Conservation (phyloP, 2,888 invertebrate species). For the Drosophila nigricruria region DNA sequence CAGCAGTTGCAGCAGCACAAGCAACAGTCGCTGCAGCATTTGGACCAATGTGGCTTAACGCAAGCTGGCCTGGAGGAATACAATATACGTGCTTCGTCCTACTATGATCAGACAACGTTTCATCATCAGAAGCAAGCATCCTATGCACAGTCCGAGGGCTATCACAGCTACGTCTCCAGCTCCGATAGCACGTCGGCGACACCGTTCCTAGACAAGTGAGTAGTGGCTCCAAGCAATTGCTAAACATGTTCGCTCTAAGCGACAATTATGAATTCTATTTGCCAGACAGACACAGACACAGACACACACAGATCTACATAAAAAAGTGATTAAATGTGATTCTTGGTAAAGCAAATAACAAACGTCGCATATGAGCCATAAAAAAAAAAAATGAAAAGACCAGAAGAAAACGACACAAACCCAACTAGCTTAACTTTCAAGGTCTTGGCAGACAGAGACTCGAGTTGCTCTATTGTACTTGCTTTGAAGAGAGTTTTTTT, state of each 20-base stretch:
- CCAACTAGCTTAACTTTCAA: constrained; percentile 75
- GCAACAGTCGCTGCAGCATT: constrained; percentile 55
- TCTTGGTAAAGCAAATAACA: constrained; percentile 70
- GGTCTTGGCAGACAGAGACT: constrained; percentile 61
- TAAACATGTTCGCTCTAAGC: constrained; percentile 58
- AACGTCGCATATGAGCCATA: constrained; percentile 60
- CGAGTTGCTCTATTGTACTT: constrained; percentile 59
- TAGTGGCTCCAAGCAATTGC: constrained; percentile 30
- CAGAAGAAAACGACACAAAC: constrained; percentile 21
- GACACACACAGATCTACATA: constrained; percentile 10
- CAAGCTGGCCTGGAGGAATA: constrained; percentile 91
- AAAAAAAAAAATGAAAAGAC: constrained; percentile 20
- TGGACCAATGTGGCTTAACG: constrained; percentile 86
- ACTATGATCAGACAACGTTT: constrained; percentile 87
- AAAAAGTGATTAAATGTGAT: constrained; percentile 72
- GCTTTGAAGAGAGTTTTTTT: constrained; percentile 47
- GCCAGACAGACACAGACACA: constrained; percentile 12
- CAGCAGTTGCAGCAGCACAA: constrained; percentile 42
- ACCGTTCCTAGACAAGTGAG: constrained; percentile 90
- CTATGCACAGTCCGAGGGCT: constrained; percentile 92
- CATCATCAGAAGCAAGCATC: constrained; percentile 90
- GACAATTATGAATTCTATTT: constrained; percentile 72
- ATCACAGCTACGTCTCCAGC: constrained; percentile 92
- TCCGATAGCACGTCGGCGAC: constrained; percentile 91
- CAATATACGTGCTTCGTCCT: constrained; percentile 87